These are phyloP conservation scores for Alosa alosa DNA, from an alignment of 2,113 vertebrate genomes.

Conservation along the genomic window DNA sequence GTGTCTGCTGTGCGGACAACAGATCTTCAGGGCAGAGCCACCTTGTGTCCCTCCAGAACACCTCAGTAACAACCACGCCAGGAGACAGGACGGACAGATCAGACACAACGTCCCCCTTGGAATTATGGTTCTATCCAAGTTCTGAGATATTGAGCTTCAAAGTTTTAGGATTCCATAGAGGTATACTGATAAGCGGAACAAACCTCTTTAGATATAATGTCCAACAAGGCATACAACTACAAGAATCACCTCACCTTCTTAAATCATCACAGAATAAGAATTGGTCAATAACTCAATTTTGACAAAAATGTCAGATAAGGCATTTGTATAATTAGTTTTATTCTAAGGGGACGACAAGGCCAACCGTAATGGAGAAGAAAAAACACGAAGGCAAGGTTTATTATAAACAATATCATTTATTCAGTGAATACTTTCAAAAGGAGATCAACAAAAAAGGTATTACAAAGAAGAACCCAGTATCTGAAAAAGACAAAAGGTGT, in stretches of 20 bases:
- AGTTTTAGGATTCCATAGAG: no score
- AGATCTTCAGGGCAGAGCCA: neutral
- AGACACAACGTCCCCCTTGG: neutral
- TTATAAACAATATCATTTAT: slow-evolving; percentile 12
- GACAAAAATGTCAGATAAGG: no score
- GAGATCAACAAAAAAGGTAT: neutral
- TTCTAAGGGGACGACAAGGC: neutral
- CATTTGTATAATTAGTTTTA: no score
- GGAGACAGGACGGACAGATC: neutral
- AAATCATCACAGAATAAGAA: no score
- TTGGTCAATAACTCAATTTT: no score
- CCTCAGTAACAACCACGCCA: neutral
- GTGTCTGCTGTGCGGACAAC: neutral
- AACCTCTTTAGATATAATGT: no score
- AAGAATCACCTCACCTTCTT: no score
- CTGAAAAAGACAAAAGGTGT: neutral
- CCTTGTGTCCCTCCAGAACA: neutral
- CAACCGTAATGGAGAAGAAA: neutral
- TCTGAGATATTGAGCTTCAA: no score
- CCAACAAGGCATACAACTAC: no score
- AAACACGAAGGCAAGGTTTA: neutral
- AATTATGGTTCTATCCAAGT: no score
- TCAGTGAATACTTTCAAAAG: neutral
- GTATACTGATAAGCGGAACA: no score
- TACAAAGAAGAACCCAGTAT: neutral